Conservation (phyloP, 1,140 invertebrate genomes). For the Papilio machaon region DNA sequence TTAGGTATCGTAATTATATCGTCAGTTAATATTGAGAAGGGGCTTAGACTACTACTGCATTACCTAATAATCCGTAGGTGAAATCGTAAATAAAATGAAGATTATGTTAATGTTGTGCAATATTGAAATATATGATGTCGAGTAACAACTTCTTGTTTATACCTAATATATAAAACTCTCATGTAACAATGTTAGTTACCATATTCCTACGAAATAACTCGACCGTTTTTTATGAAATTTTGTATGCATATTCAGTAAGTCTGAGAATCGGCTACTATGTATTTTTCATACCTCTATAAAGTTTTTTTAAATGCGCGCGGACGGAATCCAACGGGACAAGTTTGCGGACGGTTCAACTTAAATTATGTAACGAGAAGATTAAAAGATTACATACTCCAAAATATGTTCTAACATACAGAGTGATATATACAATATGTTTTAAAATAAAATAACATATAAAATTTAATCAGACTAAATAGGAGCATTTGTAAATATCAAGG, state of each 20-base stretch:
- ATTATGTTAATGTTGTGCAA: neutral
- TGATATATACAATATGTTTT: neutral
- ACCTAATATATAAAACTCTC: neutral
- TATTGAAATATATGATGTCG: neutral
- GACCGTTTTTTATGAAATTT: no score
- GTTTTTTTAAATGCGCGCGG: no score
- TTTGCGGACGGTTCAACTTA: no score
- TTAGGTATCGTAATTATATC: no score
- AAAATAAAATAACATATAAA: neutral
- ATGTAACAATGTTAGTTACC: no score
- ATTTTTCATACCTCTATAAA: no score
- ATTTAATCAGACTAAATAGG: neutral
- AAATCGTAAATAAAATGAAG: neutral
- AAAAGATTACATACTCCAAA: neutral
- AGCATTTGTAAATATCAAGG: constrained; percentile 17
- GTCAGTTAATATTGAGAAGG: no score
- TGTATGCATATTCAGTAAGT: no score
- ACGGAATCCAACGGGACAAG: no score
- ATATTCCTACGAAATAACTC: no score
- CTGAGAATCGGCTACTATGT: no score
- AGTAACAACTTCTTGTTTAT: neutral
- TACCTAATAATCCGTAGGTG: neutral
- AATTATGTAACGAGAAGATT: neutral
- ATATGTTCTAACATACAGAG: neutral
- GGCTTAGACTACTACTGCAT: neutral